These are phyloP conservation scores for Mionectes olivaceus DNA, from an alignment of 2,797 vertebrate genomes.

Conservation along the genomic window DNA sequence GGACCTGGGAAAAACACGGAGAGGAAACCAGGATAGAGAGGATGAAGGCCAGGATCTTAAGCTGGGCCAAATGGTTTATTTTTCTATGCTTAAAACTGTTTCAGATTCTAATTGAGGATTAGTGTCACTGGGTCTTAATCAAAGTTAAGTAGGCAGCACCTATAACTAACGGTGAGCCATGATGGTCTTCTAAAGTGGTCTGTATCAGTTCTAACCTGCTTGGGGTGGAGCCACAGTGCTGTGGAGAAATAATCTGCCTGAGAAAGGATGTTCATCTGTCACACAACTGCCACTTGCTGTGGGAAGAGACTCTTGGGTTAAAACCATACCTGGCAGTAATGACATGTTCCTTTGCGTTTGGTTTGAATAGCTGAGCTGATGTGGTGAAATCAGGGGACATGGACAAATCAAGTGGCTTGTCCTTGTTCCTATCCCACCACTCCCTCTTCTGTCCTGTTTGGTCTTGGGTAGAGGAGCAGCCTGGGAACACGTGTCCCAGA, in stretches of 20 bases:
- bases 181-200: background rate
- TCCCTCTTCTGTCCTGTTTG: background rate
- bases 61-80: background rate
- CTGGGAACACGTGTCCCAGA: background rate
- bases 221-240: background rate
- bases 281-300: background rate
- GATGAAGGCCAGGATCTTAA: background rate
- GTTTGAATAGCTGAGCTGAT: background rate
- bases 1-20: background rate
- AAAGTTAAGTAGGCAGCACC: background rate
- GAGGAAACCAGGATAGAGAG: background rate
- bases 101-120: background rate
- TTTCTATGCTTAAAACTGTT: background rate
- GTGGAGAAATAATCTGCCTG: background rate
- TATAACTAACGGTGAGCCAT: background rate
- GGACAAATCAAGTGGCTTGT: background rate
- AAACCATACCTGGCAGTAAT: background rate
- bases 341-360: rapidly evolving
- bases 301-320: background rate
- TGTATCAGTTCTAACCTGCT: background rate
- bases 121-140: background rate
- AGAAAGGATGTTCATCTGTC: background rate
- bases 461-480: background rate
- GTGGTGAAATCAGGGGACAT: background rate
- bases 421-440: background rate